Evolutionary conservation across 1,140 invertebrate species (phyloP).

Genomic region (Sitophilus oryzae): DNA sequence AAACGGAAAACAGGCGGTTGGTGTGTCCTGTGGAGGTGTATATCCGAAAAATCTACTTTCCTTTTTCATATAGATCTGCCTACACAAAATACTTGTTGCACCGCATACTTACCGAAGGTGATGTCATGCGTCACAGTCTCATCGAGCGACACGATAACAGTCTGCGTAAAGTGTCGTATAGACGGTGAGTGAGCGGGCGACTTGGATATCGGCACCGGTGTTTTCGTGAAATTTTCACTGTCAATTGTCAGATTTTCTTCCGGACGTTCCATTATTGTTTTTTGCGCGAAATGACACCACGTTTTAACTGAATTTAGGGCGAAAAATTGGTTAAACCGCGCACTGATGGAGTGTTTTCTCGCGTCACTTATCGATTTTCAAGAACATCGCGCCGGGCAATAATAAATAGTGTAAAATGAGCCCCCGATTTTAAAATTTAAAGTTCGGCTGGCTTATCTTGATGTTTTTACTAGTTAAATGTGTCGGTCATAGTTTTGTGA

Average conservation of each 20-base stretch:
- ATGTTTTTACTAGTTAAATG: no score
- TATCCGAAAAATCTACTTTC: no score
- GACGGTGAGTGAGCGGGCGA: constrained; percentile 38
- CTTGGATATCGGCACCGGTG: constrained; percentile 42
- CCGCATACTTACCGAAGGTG: constrained; percentile 49
- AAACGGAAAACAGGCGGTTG: no score
- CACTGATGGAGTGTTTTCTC: background rate
- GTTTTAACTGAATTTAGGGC: background rate
- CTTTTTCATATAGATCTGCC: no score
- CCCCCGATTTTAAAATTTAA: no score
- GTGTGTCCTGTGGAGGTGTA: no score
- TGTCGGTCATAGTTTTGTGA: no score
- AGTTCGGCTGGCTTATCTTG: no score
- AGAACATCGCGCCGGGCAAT: no score
- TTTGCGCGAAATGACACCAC: background rate
- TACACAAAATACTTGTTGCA: constrained; percentile 20
- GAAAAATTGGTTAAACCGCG: background rate
- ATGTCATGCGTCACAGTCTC: constrained; percentile 54
- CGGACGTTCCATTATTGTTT: constrained; percentile 22
- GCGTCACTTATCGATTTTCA: background rate
- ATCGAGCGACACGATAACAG: constrained; percentile 43
- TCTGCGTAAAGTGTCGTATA: constrained; percentile 41
- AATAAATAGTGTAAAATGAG: no score
- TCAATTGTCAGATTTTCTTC: constrained; percentile 22
- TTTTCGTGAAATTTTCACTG: constrained; percentile 39